These are phyloP conservation scores for Trachops cirrhosus DNA, from an alignment of 2,797 vertebrate genomes.

Conservation along the genomic window DNA sequence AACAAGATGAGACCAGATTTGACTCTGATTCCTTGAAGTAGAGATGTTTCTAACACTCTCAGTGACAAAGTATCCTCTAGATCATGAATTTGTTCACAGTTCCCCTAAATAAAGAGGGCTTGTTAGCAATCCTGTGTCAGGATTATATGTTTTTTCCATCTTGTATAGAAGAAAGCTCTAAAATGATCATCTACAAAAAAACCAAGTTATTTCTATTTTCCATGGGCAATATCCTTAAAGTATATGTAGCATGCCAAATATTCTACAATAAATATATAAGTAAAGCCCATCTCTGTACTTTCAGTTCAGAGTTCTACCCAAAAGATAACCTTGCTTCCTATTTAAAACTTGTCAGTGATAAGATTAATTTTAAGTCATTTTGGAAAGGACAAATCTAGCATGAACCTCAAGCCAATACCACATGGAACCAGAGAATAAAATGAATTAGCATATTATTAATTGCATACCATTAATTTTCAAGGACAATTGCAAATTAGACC, in stretches of 20 bases:
- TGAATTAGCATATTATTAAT: constrained; percentile 75
- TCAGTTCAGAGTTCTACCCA: not conserved
- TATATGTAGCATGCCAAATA: not conserved
- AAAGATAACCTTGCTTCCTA: not conserved
- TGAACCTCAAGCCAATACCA: constrained; percentile 64
- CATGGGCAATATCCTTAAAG: not conserved
- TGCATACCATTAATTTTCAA: constrained; percentile 74
- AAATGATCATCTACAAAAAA: not conserved
- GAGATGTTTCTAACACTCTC: not conserved
- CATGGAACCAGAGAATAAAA: constrained; percentile 72
- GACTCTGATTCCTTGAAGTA: not conserved
- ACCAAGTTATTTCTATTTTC: not conserved
- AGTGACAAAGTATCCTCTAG: not conserved
- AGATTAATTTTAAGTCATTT: constrained; percentile 62
- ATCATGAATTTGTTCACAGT: not conserved
- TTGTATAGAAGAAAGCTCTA: not conserved
- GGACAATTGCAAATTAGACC: constrained; percentile 70
- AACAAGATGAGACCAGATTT: not conserved
- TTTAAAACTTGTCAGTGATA: constrained; percentile 52
- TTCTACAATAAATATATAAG: constrained; percentile 10
- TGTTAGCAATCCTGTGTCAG: not conserved
- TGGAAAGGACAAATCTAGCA: constrained; percentile 55
- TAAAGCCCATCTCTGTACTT: not conserved
- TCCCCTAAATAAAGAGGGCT: not conserved
- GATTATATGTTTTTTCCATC: not conserved